Percentiles rank a stretch among this genome's conserved stretches.
These are phyloP conservation scores for Drosophila algonquin DNA, from an alignment of 2,888 invertebrate species.

Conservation along the genomic window DNA sequence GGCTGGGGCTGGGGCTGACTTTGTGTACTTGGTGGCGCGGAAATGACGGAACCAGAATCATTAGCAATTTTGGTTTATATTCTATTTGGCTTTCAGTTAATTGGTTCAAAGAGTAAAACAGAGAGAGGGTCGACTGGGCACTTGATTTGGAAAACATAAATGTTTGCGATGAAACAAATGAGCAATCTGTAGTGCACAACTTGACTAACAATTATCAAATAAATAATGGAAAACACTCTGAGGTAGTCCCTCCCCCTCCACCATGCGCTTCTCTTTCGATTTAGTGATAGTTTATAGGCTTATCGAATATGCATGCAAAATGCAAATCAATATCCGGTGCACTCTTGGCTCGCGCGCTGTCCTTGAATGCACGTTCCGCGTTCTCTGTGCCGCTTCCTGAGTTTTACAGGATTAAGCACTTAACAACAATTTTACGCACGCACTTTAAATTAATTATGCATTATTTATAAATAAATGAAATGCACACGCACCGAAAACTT, in stretches of 20 bases:
- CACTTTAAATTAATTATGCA: constrained; percentile 77
- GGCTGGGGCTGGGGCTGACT: no score
- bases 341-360: background rate
- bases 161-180: background rate
- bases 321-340: constrained; percentile 1
- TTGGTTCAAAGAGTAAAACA: constrained; percentile 1
- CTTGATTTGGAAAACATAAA: background rate
- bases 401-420: constrained; percentile 77
- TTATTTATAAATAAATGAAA: constrained; percentile 77
- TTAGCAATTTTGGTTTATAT: constrained; percentile 26
- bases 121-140: background rate
- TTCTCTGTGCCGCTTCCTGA: constrained; percentile 14
- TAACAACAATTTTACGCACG: constrained; percentile 74
- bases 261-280: constrained; percentile 2
- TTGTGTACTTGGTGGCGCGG: background rate
- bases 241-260: no score
- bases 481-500: constrained; percentile 59
- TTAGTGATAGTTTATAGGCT: background rate
- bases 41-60: constrained; percentile 14
- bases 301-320: constrained; percentile 19
- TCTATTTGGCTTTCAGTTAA: constrained; percentile 20
- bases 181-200: background rate
- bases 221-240: background rate
- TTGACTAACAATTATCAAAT: constrained; percentile 10
- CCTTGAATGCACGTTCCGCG: constrained; percentile 1